A percentile compares a stretch with the other conserved stretches of the same genome.
Conservation (phyloP, 2,888 invertebrate genomes). For the Hirtodrosophila trivittata region DNA sequence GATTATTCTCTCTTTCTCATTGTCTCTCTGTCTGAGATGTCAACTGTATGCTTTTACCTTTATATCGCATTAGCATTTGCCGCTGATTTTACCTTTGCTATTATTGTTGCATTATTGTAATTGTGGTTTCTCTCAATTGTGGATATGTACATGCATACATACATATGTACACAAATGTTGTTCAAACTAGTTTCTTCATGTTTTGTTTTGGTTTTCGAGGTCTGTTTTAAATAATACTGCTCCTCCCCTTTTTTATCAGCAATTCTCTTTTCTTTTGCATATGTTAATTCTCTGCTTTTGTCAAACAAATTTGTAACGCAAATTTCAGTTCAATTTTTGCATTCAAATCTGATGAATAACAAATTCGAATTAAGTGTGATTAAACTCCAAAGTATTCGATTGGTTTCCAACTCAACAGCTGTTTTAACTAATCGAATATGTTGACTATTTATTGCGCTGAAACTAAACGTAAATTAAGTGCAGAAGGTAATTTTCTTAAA, state of each 20-base stretch:
- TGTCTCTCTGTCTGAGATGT: slow-evolving; percentile 28
- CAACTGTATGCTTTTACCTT: slow-evolving; percentile 34
- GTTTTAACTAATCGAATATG: slow-evolving; percentile 16
- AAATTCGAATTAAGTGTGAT: slow-evolving; percentile 23
- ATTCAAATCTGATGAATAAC: slow-evolving; percentile 30
- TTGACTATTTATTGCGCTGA: slow-evolving; percentile 33
- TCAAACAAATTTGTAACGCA: slow-evolving; percentile 8
- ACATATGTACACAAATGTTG: slow-evolving; percentile 50
- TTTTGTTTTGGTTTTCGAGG: slow-evolving; percentile 42
- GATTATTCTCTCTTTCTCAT: slow-evolving; percentile 9
- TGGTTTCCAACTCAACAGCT: background rate
- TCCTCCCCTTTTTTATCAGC: slow-evolving; percentile 33
- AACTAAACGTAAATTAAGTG: slow-evolving; percentile 42
- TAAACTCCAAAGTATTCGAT: slow-evolving; percentile 1
- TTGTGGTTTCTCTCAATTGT: slow-evolving; percentile 20
- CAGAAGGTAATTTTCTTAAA: slow-evolving; percentile 75
- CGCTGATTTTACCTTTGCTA: slow-evolving; percentile 45
- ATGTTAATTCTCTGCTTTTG: slow-evolving; percentile 23
- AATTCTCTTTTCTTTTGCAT: slow-evolving; percentile 16
- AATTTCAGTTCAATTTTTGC: slow-evolving; percentile 35
- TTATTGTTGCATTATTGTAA: slow-evolving; percentile 55
- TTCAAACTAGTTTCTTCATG: slow-evolving; percentile 73
- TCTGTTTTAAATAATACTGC: slow-evolving; percentile 45
- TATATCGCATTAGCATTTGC: slow-evolving; percentile 44
- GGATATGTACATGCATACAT: background rate